Evolutionary conservation across 2,888 invertebrate genomes (phyloP).

Genomic region (Diabrotica balteata): DNA sequence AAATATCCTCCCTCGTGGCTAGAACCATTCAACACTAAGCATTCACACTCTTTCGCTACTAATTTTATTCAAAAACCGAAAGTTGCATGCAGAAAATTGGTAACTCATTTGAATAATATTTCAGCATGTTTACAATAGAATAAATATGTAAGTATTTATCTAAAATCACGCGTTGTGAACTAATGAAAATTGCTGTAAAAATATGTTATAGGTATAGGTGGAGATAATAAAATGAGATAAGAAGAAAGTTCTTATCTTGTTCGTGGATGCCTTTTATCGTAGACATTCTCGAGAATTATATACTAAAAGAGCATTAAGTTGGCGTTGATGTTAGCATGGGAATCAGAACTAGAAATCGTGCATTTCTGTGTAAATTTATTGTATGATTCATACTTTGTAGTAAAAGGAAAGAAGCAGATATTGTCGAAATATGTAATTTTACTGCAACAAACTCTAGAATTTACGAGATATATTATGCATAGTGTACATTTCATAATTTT

Average conservation of each 20-base stretch:
- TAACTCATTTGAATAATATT: conserved; percentile 29
- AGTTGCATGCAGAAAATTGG: conserved; percentile 30
- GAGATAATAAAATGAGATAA: conserved; percentile 21
- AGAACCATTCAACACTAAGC: conserved; percentile 13
- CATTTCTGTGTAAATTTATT: background rate
- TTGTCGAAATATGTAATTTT: too few species aligned
- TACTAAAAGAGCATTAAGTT: background rate
- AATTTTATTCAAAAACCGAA: conserved; percentile 21
- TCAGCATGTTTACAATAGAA: conserved; percentile 29
- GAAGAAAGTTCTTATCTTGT: conserved; percentile 9
- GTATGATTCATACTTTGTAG: background rate
- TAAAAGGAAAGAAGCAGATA: too few species aligned
- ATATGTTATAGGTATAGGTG: conserved; percentile 11
- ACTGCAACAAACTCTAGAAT: too few species aligned
- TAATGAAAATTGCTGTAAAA: conserved; percentile 27
- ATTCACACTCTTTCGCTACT: conserved; percentile 20
- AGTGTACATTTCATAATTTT: too few species aligned
- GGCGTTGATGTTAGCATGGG: background rate
- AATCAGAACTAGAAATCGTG: background rate
- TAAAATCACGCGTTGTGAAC: conserved; percentile 24
- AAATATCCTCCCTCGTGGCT: conserved; percentile 7
- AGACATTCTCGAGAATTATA: conserved; percentile 1
- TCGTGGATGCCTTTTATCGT: conserved; percentile 3
- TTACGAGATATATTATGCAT: too few species aligned
- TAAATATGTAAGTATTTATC: conserved; percentile 27